Percentiles rank a stretch among this genome's conserved stretches.
Conservation (phyloP, 2,797 vertebrate species). For the Scomberomorus guttatus region DNA sequence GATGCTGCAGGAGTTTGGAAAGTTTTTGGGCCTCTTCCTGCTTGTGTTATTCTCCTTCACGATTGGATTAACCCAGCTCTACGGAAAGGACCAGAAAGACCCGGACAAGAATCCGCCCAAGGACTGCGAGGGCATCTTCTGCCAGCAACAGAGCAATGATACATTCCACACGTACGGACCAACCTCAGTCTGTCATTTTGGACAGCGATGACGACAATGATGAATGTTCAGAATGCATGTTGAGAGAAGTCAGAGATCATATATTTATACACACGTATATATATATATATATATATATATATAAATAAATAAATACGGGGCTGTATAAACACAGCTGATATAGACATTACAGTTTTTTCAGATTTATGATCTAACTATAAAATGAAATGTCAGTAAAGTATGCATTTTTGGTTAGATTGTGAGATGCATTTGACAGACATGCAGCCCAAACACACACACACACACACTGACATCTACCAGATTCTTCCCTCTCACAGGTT, state of each 20-base stretch:
- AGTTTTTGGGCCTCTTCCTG: slow-evolving; percentile 98
- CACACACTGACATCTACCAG: background rate
- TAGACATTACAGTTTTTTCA: background rate
- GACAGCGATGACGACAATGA: slow-evolving; percentile 9
- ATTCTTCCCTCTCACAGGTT: slow-evolving; percentile 85
- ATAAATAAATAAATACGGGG: too few relatives aligned
- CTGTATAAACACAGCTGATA: slow-evolving; percentile 8
- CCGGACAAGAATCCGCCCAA: slow-evolving; percentile 78
- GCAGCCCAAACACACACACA: background rate
- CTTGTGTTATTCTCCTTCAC: slow-evolving; percentile 98
- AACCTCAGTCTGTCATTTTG: slow-evolving; percentile 25
- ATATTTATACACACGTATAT: background rate
- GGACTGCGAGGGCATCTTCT: slow-evolving; percentile 96
- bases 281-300: background rate
- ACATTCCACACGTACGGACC: slow-evolving; percentile 94
- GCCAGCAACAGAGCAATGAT: slow-evolving; percentile 95
- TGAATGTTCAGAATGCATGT: slow-evolving; percentile 24
- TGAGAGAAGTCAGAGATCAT: slow-evolving; percentile 12
- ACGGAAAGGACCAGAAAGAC: slow-evolving; percentile 90
- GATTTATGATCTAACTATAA: background rate
- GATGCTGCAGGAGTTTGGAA: slow-evolving; percentile 99
- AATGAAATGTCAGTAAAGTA: background rate
- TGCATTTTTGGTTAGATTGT: background rate
- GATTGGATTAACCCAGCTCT: slow-evolving; percentile 97
- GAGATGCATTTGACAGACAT: background rate